phyloP scores from a whole-genome alignment of 2,888 invertebrate species.

The Clunio marinus region DNA sequence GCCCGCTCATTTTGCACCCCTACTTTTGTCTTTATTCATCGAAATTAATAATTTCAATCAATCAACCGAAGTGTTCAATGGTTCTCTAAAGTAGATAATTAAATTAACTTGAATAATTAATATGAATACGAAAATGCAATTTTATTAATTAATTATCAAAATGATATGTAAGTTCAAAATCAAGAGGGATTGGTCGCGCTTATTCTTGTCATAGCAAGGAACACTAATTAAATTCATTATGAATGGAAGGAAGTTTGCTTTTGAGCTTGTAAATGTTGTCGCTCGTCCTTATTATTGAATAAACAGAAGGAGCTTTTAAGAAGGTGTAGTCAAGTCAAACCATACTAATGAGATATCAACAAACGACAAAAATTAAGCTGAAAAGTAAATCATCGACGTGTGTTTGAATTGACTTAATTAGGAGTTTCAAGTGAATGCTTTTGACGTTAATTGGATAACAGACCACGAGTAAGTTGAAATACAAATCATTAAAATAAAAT shows the following conservation, averaged over 20 bases:
- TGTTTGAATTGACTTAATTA: too few species aligned
- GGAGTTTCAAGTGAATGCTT: too few species aligned
- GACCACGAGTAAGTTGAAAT: too few species aligned
- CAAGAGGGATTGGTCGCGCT: conserved; percentile 11
- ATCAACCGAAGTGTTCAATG: conserved; percentile 31
- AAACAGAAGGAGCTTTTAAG: neutral
- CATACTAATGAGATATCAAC: conserved; percentile 33
- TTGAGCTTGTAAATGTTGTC: neutral
- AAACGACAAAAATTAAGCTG: conserved; percentile 9
- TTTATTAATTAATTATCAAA: conserved; percentile 36
- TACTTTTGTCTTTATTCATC: neutral
- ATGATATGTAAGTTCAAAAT: conserved; percentile 33
- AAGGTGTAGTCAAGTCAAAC: neutral
- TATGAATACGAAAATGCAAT: conserved; percentile 35
- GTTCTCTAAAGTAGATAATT: conserved; percentile 34
- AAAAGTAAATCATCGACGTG: too few species aligned
- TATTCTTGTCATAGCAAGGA: neutral
- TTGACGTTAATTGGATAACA: too few species aligned
- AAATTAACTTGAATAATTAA: conserved; percentile 39
- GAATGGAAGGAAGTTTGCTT: neutral
- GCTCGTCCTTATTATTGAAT: neutral
- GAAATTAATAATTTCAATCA: conserved; percentile 33
- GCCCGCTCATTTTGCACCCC: neutral
- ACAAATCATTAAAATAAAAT: too few species aligned
- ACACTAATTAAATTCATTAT: conserved; percentile 17